Conservation (phyloP, 1,140 invertebrate species). For the Zaprionus davidi region DNA sequence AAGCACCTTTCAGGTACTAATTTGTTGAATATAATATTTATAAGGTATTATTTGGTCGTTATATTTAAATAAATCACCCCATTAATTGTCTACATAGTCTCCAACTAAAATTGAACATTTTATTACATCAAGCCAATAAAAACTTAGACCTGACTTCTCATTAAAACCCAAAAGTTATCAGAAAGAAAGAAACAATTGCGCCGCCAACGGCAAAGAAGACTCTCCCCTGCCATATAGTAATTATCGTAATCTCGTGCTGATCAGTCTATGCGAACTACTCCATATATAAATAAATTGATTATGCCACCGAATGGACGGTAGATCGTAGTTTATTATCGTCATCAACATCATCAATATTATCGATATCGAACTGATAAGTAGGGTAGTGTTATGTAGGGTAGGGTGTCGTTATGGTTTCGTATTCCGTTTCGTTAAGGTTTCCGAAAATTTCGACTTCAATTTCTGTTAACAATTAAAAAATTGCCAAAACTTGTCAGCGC, state of each 20-base stretch:
- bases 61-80: not conserved
- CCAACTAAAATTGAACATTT: not conserved
- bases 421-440: not conserved
- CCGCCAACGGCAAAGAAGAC: not conserved
- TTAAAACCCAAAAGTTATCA: not conserved
- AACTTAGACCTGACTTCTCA: not conserved
- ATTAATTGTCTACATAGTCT: not conserved
- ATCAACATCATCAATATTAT: not conserved
- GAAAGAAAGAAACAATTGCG: not conserved
- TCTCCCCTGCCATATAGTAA: not conserved
- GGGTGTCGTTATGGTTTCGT: not conserved
- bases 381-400: not conserved
- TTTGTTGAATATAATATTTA: not conserved
- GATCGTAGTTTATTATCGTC: conserved; percentile 7
- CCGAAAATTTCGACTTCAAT: not conserved
- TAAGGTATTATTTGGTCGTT: not conserved
- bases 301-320: conserved; percentile 1
- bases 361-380: conserved; percentile 7
- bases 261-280: not conserved
- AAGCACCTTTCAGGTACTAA: not conserved
- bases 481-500: conserved; percentile 49
- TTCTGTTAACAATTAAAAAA: conserved; percentile 53
- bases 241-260: conserved; percentile 4
- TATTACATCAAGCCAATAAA: not conserved
- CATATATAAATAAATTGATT: not conserved